A percentile compares a stretch with the other conserved stretches of the same genome.
Evolutionary conservation across 2,888 invertebrate genomes (phyloP).

Genomic region (Koerneria pararmatus): DNA sequence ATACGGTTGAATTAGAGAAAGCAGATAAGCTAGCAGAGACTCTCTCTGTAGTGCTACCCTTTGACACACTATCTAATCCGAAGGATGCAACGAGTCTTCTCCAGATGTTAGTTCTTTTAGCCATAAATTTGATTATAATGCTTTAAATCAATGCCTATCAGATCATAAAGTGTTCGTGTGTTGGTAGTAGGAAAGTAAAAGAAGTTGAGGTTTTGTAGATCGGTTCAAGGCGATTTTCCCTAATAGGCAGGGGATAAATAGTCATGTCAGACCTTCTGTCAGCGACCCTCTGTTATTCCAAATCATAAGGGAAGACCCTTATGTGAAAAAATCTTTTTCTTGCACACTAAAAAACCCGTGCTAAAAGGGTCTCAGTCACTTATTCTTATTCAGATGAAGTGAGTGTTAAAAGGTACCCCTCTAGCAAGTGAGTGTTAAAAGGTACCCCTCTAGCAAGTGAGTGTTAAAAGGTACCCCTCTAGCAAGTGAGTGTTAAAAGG

Average conservation of each 20-base stretch:
- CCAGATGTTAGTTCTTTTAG: conserved; percentile 28
- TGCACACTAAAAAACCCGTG: no score
- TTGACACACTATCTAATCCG: conserved; percentile 31
- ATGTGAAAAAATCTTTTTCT: no score
- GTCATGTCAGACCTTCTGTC: no score
- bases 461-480: not conserved
- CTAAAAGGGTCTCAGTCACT: not conserved
- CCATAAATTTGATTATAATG: not conserved
- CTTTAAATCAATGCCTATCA: not conserved
- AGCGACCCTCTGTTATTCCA: no score
- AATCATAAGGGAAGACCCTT: no score
- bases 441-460: not conserved
- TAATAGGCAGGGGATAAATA: not conserved
- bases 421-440: not conserved
- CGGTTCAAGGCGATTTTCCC: not conserved
- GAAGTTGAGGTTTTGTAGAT: not conserved
- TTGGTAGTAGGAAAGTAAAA: not conserved
- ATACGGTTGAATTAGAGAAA: conserved; percentile 35
- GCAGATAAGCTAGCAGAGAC: conserved; percentile 28
- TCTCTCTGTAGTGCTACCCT: conserved; percentile 27
- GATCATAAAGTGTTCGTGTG: not conserved
- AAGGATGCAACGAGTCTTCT: conserved; percentile 31
- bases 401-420: not conserved
- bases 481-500: no score
- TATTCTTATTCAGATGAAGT: not conserved